phyloP scores from a whole-genome alignment of 2,888 invertebrate genomes.

The Meghimatium bilineatum region DNA sequence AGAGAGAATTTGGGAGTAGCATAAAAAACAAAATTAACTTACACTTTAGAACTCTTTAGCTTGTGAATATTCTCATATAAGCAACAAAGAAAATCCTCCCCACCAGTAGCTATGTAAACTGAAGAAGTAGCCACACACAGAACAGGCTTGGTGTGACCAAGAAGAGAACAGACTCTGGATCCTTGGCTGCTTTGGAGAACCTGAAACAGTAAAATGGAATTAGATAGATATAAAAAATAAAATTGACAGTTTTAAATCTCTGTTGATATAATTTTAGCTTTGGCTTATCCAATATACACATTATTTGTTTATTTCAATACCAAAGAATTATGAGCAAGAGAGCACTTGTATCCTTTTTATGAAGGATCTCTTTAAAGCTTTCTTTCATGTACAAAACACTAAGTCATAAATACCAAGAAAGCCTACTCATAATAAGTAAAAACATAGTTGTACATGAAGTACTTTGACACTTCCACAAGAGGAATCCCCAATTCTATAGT shows the following conservation, averaged over 20 bases:
- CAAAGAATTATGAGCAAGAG: no score
- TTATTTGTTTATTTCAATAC: no score
- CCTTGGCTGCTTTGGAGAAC: conserved; percentile 49
- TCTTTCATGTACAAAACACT: no score
- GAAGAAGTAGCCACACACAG: conserved; percentile 58
- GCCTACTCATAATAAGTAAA: no score
- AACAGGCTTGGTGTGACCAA: conserved; percentile 63
- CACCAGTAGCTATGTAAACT: conserved; percentile 61
- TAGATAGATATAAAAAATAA: background rate
- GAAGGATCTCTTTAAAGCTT: no score
- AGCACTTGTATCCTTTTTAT: no score
- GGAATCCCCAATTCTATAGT: no score
- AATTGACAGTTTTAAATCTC: background rate
- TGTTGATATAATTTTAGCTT: background rate
- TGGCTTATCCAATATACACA: background rate
- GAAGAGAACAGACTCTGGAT: conserved; percentile 48
- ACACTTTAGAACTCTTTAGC: conserved; percentile 46
- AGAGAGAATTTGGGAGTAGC: no score
- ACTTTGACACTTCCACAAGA: no score
- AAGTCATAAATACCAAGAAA: no score
- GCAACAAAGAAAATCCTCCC: conserved; percentile 65
- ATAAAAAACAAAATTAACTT: background rate
- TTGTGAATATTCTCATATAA: conserved; percentile 55
- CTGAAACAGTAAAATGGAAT: conserved; percentile 15
- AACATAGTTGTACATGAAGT: no score